These are phyloP conservation scores for Leucopsar rothschildi DNA, from an alignment of 2,113 vertebrate genomes.

Conservation along the genomic window DNA sequence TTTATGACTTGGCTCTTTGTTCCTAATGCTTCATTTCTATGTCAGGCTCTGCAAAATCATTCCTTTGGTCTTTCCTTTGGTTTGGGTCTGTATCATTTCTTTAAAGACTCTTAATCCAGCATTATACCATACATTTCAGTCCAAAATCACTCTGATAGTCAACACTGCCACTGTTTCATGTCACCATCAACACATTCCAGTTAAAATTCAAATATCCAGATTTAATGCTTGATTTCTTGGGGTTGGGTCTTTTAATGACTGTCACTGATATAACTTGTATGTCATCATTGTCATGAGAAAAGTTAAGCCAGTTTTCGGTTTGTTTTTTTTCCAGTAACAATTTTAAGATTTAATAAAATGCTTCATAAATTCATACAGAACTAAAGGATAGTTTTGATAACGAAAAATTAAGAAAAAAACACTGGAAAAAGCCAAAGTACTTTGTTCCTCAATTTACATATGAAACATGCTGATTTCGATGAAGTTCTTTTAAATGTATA, in stretches of 20 bases:
- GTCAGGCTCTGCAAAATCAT: background rate
- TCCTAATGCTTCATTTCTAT: background rate
- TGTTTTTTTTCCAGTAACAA: background rate
- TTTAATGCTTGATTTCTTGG: background rate
- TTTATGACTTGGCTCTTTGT: background rate
- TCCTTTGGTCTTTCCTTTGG: background rate
- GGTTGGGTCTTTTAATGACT: background rate
- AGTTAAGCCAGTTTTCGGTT: background rate
- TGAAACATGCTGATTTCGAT: background rate
- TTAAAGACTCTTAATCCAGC: background rate
- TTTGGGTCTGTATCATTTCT: background rate
- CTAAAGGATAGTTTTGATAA: background rate
- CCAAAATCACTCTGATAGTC: background rate
- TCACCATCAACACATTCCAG: background rate
- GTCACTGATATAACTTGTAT: background rate
- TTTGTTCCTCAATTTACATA: background rate
- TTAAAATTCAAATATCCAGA: background rate
- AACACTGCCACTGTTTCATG: background rate
- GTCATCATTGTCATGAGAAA: accelerated
- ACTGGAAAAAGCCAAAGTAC: background rate
- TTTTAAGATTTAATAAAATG: background rate
- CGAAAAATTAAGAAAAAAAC: background rate
- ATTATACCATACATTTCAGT: background rate
- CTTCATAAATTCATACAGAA: background rate
- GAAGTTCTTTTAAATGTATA: background rate